Percentiles rank a stretch among this genome's conserved stretches.
Conservation (phyloP, 2,797 vertebrate genomes). For the Mormyrus proboscirostris region DNA sequence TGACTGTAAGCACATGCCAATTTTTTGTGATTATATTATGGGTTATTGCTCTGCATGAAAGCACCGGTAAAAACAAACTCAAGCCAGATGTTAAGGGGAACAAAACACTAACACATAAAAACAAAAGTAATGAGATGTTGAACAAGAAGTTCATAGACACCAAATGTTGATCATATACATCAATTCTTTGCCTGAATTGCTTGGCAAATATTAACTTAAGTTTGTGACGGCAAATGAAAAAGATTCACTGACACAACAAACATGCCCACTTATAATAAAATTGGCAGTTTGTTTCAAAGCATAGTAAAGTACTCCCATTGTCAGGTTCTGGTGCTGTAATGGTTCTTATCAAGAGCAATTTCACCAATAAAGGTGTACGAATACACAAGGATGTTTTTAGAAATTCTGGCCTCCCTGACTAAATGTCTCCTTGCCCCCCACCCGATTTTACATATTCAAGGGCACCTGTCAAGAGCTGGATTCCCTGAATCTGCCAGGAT, state of each 20-base stretch:
- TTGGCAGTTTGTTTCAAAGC: not conserved
- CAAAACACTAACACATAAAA: not conserved
- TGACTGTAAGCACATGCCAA: not conserved
- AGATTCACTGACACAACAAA: not conserved
- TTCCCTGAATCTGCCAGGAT: not conserved
- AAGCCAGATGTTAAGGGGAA: not conserved
- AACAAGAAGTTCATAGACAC: not conserved
- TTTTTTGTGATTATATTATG: not conserved
- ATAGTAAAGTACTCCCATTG: not conserved
- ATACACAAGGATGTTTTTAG: not conserved
- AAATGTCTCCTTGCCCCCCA: not conserved
- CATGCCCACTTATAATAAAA: not conserved
- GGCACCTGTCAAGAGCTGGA: not conserved
- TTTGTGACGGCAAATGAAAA: constrained; percentile 7
- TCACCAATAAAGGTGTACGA: not conserved
- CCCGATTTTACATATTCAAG: not conserved
- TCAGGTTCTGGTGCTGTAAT: not conserved
- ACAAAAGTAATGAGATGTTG: not conserved
- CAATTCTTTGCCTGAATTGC: not conserved
- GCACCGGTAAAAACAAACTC: not conserved
- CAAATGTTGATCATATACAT: not conserved
- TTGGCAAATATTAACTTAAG: not conserved
- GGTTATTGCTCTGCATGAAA: not conserved
- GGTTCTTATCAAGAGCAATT: not conserved
- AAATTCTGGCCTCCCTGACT: not conserved